Evolutionary conservation across 2,888 invertebrate species (phyloP).

Genomic region (Dicranocentrus wangi): DNA sequence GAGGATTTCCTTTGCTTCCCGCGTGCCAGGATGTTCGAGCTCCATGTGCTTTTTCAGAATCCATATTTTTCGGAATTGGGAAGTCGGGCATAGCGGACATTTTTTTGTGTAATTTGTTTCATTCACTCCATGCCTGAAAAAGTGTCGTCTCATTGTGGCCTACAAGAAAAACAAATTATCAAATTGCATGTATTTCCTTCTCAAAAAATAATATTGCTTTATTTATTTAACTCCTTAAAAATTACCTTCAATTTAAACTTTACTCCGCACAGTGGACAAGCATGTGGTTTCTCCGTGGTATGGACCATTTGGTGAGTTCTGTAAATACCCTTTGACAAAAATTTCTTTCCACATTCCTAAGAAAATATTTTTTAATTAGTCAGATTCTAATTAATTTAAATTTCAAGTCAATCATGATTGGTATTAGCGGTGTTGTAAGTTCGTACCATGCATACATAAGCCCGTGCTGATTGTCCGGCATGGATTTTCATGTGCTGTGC

Average conservation of each 20-base stretch:
- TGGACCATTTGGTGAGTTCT: conserved; percentile 43
- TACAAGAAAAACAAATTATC: conserved; percentile 11
- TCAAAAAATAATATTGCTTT: neutral
- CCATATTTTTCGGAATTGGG: conserved; percentile 47
- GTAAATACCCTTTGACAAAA: neutral
- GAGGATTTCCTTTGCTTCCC: conserved; percentile 18
- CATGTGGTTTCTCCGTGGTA: conserved; percentile 30
- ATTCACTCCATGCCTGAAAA: conserved; percentile 29
- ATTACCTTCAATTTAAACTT: conserved; percentile 41
- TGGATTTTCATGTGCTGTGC: conserved; percentile 45
- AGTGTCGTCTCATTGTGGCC: conserved; percentile 37
- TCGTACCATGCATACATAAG: conserved; percentile 47
- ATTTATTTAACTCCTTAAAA: conserved; percentile 4
- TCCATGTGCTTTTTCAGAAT: conserved; percentile 56
- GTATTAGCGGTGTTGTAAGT: neutral
- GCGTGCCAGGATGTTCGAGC: conserved; percentile 22
- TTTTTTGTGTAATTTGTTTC: conserved; percentile 44
- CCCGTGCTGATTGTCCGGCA: conserved; percentile 30
- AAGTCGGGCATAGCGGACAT: conserved; percentile 48
- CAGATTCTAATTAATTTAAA: no score
- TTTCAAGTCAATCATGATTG: neutral
- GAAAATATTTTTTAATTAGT: no score
- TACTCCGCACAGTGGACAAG: conserved; percentile 50
- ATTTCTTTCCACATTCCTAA: conserved; percentile 46
- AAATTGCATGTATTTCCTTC: neutral